Evolutionary conservation across 2,113 vertebrate genomes (phyloP), one percentile per base, ranked within the genome.

Genomic region (Microtus pennsylvanicus): DNA sequence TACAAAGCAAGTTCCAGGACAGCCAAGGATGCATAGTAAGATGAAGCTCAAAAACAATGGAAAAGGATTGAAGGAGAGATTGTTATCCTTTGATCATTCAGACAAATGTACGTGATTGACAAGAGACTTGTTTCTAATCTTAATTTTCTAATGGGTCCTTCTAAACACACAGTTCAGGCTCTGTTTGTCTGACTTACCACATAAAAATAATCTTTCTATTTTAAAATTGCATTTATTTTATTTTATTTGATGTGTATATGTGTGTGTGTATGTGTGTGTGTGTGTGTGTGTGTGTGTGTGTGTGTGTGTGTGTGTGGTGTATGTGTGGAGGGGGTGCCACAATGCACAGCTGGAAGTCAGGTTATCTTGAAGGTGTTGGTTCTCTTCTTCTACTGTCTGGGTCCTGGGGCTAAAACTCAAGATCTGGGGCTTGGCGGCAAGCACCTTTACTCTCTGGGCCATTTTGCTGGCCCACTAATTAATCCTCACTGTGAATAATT

Each of bases 121-220:
- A 33, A 52, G 30, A 96, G 33, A 69, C 78, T 89, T 93, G 7
- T 26, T 92, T 93, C 85, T 77, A 93, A 33, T 77, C 50, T 90
- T 93, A 65, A 76, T 83, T 94, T 97, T 33, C 35, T 65, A 30
- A 22, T 63, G 19, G 33, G 17, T 74, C 13, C 61, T 89, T 86
- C 35, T 65, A 11, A 91, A 28, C 11, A 67, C 42, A 77, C n/a
- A 10, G 21, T 63, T 96, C 30, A 70, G 55, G 24, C 72, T 91
- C 65, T 19, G 77, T 76, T 87, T 85, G 61, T 24, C 4, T 90
- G 72, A 67, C 72, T 93, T 94, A 70, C 80, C 75, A 85, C 50
- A 83, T 63, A 67, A 94, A 61, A 87, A 52, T 58, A 63, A 42
- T 45, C 33, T 67, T 65, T 65, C 12, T 63, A 38, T 28, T 10